Base-by-base conservation (phyloP, 2,888 invertebrate genomes). In the Drosophila mercatorum region DNA sequence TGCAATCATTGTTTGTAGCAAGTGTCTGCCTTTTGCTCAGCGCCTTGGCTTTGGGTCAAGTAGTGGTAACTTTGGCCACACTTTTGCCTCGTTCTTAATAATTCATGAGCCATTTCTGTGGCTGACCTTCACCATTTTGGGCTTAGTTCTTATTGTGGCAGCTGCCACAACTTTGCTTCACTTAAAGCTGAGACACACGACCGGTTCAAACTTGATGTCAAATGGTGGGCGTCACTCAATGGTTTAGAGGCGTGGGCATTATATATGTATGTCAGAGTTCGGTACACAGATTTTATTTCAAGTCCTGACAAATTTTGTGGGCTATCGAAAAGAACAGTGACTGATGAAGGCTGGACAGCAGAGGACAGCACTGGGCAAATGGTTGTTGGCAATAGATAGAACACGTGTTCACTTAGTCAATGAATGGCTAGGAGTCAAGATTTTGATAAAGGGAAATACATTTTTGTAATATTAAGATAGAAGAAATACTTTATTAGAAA, bases 71-170 rank as follows among this genome's bases (percentile, higher is more conserved):
- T 62, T 61, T 58, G 66, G 70, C 64, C 65, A 68, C 59, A 72
- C 66, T 65, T 69, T 38, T 46, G 68, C 38, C 49, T 68, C 64
- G 76, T 64, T 79, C 83, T 87, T 84, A 89, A 85, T 89, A 85
- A 85, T 85, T 85, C 84, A 87, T 89, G 79, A 78, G 79, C 65
- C 79, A 78, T 76, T 70, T 61, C 65, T 81, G 81, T 64, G 88
- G 89, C 63, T 87, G 89, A 84, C 84, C 89, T 84, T 87, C 81
- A 68, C 72, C 75, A 76, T 81, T 73, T 78, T 53, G 75, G 88
- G 81, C 74, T 72, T 74, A 80, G 68, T 75, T 80, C 75, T 46
- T 64, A 75, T 68, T 79, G 79, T 34, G 56, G 36, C 68, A 61
- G 66, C 66, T 69, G 66, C 65, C 75, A 46, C 40, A 40, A 11